Percentiles rank a stretch among this genome's conserved stretches.
Conservation (phyloP, 2,888 invertebrate species). For the Netelia fuscicornis region DNA sequence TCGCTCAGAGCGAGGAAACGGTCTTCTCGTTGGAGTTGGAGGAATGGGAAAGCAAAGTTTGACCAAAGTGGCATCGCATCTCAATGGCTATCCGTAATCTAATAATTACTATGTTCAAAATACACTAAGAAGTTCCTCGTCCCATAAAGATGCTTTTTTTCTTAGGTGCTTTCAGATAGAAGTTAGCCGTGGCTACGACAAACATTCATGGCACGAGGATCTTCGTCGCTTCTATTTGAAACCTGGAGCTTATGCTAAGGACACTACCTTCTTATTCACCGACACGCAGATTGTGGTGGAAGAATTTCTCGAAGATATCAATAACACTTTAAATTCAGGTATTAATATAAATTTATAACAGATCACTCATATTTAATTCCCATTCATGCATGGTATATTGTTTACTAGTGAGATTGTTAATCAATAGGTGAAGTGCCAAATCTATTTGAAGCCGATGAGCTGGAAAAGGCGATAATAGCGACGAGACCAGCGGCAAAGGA, state of each 20-base stretch:
- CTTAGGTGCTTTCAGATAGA: slow-evolving; percentile 94
- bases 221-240: slow-evolving; percentile 91
- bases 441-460: slow-evolving; percentile 94
- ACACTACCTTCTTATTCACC: slow-evolving; percentile 94
- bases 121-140: too few relatives aligned
- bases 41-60: slow-evolving; percentile 96
- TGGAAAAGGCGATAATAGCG: slow-evolving; percentile 92
- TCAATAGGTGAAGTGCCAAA: slow-evolving; percentile 94
- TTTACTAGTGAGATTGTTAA: neutral
- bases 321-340: slow-evolving; percentile 96
- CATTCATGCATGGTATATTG: neutral
- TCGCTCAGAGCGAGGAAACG: slow-evolving; percentile 94
- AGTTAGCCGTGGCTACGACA: slow-evolving; percentile 93
- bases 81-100: slow-evolving; percentile 92
- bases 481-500: slow-evolving; percentile 91
- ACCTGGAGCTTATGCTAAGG: slow-evolving; percentile 91
- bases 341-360: slow-evolving; percentile 5
- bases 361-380: neutral
- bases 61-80: slow-evolving; percentile 93
- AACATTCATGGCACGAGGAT: slow-evolving; percentile 94
- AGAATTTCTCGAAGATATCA: slow-evolving; percentile 96
- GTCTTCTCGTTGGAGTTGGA: slow-evolving; percentile 94
- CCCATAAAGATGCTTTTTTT: neutral
- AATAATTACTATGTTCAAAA: neutral
- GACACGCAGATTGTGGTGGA: slow-evolving; percentile 96